These are phyloP conservation scores for Malacoctenus gilli DNA, from an alignment of 2,797 vertebrate species.

Conservation along the genomic window DNA sequence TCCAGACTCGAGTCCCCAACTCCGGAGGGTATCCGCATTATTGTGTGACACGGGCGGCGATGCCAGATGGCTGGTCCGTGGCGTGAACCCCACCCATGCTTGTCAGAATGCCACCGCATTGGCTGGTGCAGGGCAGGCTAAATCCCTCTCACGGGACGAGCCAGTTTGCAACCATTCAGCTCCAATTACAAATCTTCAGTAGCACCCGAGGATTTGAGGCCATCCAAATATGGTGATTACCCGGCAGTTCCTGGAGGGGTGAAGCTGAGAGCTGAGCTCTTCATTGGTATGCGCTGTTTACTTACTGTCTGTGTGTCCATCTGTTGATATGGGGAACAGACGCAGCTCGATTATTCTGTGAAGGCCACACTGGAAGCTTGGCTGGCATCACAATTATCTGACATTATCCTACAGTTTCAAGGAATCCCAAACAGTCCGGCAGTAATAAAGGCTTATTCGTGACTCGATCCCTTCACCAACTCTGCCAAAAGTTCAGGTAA, in stretches of 20 bases:
- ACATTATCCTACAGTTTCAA: constrained; percentile 46
- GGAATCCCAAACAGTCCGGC: constrained; percentile 49
- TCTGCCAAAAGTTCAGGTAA: constrained; percentile 13
- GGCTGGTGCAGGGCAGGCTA: constrained; percentile 50
- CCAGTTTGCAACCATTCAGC: constrained; percentile 69
- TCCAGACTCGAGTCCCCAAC: constrained; percentile 47
- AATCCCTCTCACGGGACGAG: constrained; percentile 65
- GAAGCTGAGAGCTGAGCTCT: constrained; percentile 65
- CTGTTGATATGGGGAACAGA: constrained; percentile 68
- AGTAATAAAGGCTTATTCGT: constrained; percentile 12
- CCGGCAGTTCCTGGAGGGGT: constrained; percentile 60
- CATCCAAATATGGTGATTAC: constrained; percentile 73
- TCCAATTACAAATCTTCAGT: constrained; percentile 76
- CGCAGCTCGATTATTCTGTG: constrained; percentile 50
- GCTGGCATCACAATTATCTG: constrained; percentile 61
- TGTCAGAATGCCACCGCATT: constrained; percentile 68
- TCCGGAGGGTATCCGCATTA: constrained; percentile 63
- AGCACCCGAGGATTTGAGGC: constrained; percentile 66
- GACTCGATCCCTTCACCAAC: constrained; percentile 20
- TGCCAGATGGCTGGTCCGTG: constrained; percentile 66
- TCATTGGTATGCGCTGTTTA: constrained; percentile 73
- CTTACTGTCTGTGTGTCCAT: constrained; percentile 73
- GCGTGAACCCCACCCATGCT: constrained; percentile 64
- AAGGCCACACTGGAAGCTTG: constrained; percentile 61
- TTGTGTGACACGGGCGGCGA: constrained; percentile 47